Evolutionary conservation across 1,140 invertebrate species (phyloP), one percentile per base, ranked within the genome.

Genomic region (Drosophila seguyi): DNA sequence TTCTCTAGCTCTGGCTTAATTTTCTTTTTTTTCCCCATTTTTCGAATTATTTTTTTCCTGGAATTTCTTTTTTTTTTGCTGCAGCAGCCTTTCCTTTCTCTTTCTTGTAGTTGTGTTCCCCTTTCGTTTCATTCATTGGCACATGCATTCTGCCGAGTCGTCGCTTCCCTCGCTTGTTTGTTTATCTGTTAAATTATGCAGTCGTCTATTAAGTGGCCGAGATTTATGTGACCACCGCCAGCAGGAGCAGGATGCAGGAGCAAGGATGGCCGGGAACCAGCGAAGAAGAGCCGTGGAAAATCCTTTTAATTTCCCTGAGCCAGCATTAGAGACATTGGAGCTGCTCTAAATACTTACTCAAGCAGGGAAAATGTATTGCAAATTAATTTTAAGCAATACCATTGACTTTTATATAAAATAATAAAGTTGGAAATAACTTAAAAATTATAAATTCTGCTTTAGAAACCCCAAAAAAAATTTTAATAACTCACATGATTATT

Each of bases 111-210:
- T 50, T 62, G 34, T 8, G 45, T 58, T 55, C 27, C 48, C 25
- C 27, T 56, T 71, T 56, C 39, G 39, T 27, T 31, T 29, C 60
- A 66, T 79, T 79, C 76, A 79, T 79, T 79, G 67, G 75, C 77
- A 79, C 77, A 67, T 79, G 60, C 74, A 29, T 60, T 47, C 67
- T 50, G 69, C 52, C 44, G 59, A 87, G 52, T 85, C 81, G 74
- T 87, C 68, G 71, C 62, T 71, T 63, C 58, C 61, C 53, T 77
- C 61, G 84, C 66, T 79, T 81, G 81, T 85, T 88, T 90, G 85
- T 90, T 90, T 90, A 90, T 90, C 81, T 90, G 75, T 74, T 90
- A 90, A 90, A 90, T 90, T 90, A 90, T 90, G 85, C 81, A 90
- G 81, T 90, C 85, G 86, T 75, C 86, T 90, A 90, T 90, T 90